Conservation (phyloP, 2,113 vertebrate genomes). For the Mastomys coucha region DNA sequence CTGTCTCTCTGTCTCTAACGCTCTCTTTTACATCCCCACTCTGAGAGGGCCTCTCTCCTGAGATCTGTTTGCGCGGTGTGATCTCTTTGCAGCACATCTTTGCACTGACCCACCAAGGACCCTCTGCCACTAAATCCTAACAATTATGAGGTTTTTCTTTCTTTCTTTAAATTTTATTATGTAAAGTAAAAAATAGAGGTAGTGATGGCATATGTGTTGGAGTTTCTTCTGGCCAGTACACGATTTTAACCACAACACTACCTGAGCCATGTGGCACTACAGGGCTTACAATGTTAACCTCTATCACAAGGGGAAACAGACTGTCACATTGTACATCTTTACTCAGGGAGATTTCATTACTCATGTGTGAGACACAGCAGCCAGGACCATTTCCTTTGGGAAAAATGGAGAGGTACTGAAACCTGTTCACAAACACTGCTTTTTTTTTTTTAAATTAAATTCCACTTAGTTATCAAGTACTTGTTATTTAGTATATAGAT, state of each 20-base stretch:
- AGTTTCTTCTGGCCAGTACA: slow-evolving; percentile 92
- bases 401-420: slow-evolving; percentile 92
- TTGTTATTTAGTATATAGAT: not conserved
- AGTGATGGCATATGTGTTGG: slow-evolving; percentile 92
- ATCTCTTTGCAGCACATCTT: not conserved
- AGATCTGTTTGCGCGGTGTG: not conserved
- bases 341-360: slow-evolving; percentile 94
- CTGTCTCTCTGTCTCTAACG: not conserved
- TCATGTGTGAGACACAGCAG: slow-evolving; percentile 92
- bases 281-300: slow-evolving; percentile 92
- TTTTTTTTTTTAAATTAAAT: not conserved
- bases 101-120: not conserved
- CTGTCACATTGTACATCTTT: slow-evolving; percentile 91
- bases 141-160: not conserved
- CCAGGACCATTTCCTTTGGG: slow-evolving; percentile 92
- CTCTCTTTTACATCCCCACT: not conserved
- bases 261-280: slow-evolving; percentile 93
- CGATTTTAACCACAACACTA: slow-evolving; percentile 92
- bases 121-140: not conserved
- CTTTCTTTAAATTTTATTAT: slow-evolving; percentile 89
- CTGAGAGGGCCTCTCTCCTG: not conserved
- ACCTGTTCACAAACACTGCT: not conserved
- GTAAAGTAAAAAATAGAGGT: slow-evolving; percentile 92
- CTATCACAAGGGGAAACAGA: slow-evolving; percentile 92
- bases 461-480: slow-evolving; percentile 4